Base-by-base conservation (phyloP, 2,888 invertebrate species). In the Campaea margaritaria region DNA sequence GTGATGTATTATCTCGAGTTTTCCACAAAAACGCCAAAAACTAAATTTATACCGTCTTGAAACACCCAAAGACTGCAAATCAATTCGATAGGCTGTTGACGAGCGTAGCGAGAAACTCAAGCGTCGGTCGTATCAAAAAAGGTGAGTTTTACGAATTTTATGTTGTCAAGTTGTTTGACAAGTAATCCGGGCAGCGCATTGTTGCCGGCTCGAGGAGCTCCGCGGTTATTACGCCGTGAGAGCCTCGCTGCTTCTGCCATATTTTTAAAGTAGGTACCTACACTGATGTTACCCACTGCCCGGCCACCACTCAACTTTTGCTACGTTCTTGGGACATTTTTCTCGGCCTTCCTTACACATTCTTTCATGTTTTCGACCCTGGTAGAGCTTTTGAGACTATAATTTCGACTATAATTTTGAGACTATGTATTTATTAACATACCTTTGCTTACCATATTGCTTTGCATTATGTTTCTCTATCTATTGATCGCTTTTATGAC, bases 121-220 rank as follows among this genome's bases (percentile, higher is more conserved):
- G 68, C 66, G 60, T 63, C 68, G 73, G 78, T 63, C 67, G 73
- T 78, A 81, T 80, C 79, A 77, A 79, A 81, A 64, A 82, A 82
- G 80, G 79, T 81, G 80, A 82, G 73, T 82, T 82, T 81, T 81
- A 82, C 78, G 79, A 82, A 84, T 87, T 86, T 83, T 74, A 74
- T 82, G 77, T 82, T 82, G 81, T 82, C 80, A 77, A 82, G 83
- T 79, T 82, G 83, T 86, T 85, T 83, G 85, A 78, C 81, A 79
- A 87, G 82, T 87, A 86, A 87, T 86, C 83, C 82, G 74, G 76
- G 70, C 78, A 67, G 69, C 79, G 81, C 76, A 79, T 82, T 81
- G 81, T 70, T 71, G 74, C 69, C 64, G 58, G 62, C 76, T 80
- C 71, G 72, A 81, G 80, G 76, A 75, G 65, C 80, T 80, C 72